phyloP scores from a whole-genome alignment of 53 echinoderm and acorn worm genomes.

The Astropecten irregularis region DNA sequence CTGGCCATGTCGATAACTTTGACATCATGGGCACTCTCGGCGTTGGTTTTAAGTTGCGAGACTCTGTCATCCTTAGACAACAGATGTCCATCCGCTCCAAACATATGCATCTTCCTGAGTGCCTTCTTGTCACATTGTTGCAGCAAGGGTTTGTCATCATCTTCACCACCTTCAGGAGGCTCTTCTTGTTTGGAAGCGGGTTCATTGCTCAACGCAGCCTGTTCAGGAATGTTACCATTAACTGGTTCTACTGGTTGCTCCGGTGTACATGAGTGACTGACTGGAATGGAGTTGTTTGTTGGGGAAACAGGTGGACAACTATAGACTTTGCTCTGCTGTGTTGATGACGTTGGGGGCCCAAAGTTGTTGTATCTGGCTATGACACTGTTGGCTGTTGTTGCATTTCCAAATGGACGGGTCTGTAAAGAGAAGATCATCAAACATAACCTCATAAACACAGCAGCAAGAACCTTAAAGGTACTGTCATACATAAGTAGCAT shows the following conservation, averaged over 20 bases:
- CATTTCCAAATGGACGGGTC: constrained; percentile 86
- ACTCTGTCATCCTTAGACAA: not conserved
- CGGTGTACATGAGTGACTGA: not conserved
- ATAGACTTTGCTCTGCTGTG: not conserved
- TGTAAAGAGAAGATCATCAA: not conserved
- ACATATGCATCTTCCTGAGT: constrained; percentile 4
- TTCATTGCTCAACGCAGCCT: not conserved
- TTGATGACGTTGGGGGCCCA: not conserved
- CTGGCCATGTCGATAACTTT: constrained; percentile 79
- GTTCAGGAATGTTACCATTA: not conserved
- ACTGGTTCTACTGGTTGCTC: not conserved
- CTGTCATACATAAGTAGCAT: too few relatives aligned
- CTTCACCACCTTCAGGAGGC: constrained; percentile 18
- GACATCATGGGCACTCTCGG: constrained; percentile 45
- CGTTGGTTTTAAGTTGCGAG: constrained; percentile 42
- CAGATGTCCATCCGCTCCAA: not conserved
- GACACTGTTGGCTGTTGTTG: constrained; percentile 85
- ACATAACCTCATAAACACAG: not conserved
- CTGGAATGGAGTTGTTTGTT: not conserved
- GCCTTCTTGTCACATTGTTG: not conserved
- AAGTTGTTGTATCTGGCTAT: constrained; percentile 62
- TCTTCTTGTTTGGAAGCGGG: not conserved
- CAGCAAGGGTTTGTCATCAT: not conserved
- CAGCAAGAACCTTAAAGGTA: too few relatives aligned
- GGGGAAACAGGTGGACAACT: not conserved